Percentiles rank a stretch among this genome's conserved stretches.
Conservation (phyloP, 2,888 invertebrate genomes). For the Dascillus cervinus region DNA sequence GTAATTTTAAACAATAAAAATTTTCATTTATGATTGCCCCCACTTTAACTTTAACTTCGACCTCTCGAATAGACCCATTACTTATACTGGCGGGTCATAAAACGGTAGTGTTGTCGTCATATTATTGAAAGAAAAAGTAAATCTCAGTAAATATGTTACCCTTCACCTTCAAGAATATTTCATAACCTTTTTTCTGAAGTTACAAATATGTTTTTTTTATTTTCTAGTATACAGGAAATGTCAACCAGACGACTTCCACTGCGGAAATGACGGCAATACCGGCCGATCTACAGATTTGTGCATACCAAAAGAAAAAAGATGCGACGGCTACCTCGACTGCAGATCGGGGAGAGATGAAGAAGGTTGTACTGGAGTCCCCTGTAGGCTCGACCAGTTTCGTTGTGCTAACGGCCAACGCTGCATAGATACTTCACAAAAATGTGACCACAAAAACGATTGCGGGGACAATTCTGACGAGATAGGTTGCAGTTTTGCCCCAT, state of each 20-base stretch:
- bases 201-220: not conserved
- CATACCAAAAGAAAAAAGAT: conserved; percentile 79
- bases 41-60: too few relatives aligned
- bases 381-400: conserved; percentile 78
- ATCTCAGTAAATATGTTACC: too few relatives aligned
- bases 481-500: conserved; percentile 83
- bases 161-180: too few relatives aligned
- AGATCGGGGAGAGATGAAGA: conserved; percentile 75
- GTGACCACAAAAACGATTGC: conserved; percentile 87
- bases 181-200: too few relatives aligned
- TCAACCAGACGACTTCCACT: conserved; percentile 79
- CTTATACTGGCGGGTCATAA: too few relatives aligned
- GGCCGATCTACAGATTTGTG: conserved; percentile 65
- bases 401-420: conserved; percentile 76
- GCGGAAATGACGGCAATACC: conserved; percentile 59
- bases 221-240: conserved; percentile 80
- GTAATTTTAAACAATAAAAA: too few relatives aligned
- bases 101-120: too few relatives aligned
- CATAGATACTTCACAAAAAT: conserved; percentile 67
- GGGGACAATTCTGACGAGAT: conserved; percentile 86
- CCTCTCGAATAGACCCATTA: too few relatives aligned
- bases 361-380: conserved; percentile 62
- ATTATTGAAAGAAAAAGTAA: too few relatives aligned
- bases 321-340: conserved; percentile 87
- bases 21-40: too few relatives aligned